phyloP scores from a whole-genome alignment of 2,797 vertebrate genomes.

The Phoxinus dragarum region DNA sequence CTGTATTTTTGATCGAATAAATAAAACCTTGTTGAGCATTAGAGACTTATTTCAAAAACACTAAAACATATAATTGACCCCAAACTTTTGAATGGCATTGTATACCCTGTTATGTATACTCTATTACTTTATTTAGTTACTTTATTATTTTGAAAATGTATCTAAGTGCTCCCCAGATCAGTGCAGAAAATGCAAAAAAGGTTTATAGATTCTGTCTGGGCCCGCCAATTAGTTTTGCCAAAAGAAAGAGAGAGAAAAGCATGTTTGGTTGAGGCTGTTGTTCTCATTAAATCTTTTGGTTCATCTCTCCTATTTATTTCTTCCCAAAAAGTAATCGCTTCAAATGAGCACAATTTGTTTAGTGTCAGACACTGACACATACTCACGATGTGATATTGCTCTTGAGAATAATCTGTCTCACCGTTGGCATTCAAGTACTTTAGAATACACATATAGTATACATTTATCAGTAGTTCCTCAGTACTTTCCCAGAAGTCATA shows the following conservation, averaged over 20 bases:
- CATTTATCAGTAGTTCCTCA: slow-evolving; percentile 7
- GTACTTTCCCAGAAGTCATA: slow-evolving; percentile 5
- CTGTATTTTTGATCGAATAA: no score
- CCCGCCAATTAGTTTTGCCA: not conserved
- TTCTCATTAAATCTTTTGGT: slow-evolving; percentile 16
- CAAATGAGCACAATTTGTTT: slow-evolving; percentile 8
- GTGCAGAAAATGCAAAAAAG: not conserved
- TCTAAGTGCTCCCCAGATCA: not conserved
- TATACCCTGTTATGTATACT: not conserved
- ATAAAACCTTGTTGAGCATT: not conserved
- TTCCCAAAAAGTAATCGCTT: not conserved
- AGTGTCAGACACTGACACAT: not conserved
- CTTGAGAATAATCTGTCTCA: not conserved
- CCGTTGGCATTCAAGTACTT: not conserved
- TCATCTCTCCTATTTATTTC: not conserved
- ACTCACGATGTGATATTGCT: not conserved
- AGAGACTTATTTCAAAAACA: not conserved
- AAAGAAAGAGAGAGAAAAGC: not conserved
- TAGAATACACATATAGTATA: not conserved
- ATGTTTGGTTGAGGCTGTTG: not conserved
- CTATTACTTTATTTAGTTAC: not conserved
- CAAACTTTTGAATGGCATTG: not conserved
- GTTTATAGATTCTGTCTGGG: not conserved
- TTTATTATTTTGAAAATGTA: not conserved
- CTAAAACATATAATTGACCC: not conserved